A percentile compares a stretch with the other conserved stretches of the same genome.
These are phyloP conservation scores for Drosophila meridionalis DNA, from an alignment of 2,888 invertebrate species.

Conservation along the genomic window DNA sequence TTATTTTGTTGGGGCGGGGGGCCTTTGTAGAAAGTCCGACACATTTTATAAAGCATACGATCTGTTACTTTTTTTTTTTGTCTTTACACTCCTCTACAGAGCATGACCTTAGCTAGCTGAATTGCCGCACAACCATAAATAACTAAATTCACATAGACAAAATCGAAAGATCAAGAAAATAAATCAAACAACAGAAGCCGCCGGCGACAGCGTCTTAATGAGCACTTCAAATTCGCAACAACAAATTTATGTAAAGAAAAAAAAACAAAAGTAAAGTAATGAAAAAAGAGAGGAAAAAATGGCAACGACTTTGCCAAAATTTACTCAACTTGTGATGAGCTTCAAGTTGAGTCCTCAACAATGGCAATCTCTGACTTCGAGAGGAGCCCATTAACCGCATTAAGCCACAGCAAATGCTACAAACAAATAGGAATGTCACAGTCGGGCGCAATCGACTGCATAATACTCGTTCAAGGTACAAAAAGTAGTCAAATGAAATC, in stretches of 20 bases:
- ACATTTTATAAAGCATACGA: slow-evolving; percentile 24
- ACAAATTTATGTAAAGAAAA: slow-evolving; percentile 23
- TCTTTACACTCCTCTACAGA: slow-evolving; percentile 6
- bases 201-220: slow-evolving; percentile 58
- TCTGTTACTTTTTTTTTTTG: neutral
- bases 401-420: slow-evolving; percentile 21
- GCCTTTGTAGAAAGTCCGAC: slow-evolving; percentile 32
- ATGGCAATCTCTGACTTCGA: slow-evolving; percentile 48
- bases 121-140: slow-evolving; percentile 39
- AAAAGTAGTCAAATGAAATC: neutral
- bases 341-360: slow-evolving; percentile 30
- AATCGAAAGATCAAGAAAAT: slow-evolving; percentile 11
- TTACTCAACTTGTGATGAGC: slow-evolving; percentile 42
- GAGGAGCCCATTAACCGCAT: slow-evolving; percentile 56
- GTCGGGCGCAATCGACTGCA: neutral
- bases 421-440: neutral
- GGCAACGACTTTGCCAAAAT: slow-evolving; percentile 35
- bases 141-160: slow-evolving; percentile 28
- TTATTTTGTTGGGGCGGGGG: neutral
- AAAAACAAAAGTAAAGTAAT: slow-evolving; percentile 28
- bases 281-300: slow-evolving; percentile 3
- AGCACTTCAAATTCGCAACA: slow-evolving; percentile 49
- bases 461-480: neutral
- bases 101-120: slow-evolving; percentile 26
- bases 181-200: slow-evolving; percentile 49